Percentiles rank a stretch among this genome's conserved stretches.
phyloP scores from a whole-genome alignment of 2,888 invertebrate species.

The Plagiodera versicolora region DNA sequence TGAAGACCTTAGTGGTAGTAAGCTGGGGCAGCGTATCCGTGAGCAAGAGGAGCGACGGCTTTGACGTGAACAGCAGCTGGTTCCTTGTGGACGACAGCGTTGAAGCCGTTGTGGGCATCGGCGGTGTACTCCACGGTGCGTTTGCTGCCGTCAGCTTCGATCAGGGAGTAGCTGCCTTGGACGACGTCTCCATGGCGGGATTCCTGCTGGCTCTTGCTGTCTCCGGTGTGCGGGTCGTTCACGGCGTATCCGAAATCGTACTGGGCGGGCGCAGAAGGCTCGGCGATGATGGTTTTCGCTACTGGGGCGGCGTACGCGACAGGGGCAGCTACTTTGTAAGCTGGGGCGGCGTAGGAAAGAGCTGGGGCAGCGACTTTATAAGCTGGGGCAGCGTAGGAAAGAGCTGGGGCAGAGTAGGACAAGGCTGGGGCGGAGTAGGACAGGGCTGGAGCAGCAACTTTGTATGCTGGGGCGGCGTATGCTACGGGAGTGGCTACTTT shows the following conservation, averaged over 20 bases:
- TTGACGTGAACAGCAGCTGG: slow-evolving; percentile 31
- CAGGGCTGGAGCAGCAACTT: slow-evolving; percentile 37
- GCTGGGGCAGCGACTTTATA: slow-evolving; percentile 33
- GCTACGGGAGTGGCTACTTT: too few species aligned
- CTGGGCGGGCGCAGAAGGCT: slow-evolving; percentile 37
- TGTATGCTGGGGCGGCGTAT: slow-evolving; percentile 21
- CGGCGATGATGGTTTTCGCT: too few species aligned
- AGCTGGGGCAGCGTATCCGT: slow-evolving; percentile 28
- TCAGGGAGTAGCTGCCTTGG: slow-evolving; percentile 58
- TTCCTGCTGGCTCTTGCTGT: slow-evolving; percentile 64
- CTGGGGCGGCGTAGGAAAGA: slow-evolving; percentile 32
- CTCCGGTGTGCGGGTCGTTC: slow-evolving; percentile 52
- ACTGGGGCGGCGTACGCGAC: slow-evolving; percentile 43
- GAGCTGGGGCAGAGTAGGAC: slow-evolving; percentile 30
- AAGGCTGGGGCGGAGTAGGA: slow-evolving; percentile 43
- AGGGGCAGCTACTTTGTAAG: slow-evolving; percentile 38
- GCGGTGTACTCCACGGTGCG: slow-evolving; percentile 59
- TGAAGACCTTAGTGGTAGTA: slow-evolving; percentile 4
- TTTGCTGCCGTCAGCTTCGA: slow-evolving; percentile 58
- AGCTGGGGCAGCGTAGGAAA: slow-evolving; percentile 31
- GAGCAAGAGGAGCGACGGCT: slow-evolving; percentile 31
- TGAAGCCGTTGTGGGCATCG: slow-evolving; percentile 58
- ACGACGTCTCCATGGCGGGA: slow-evolving; percentile 59
- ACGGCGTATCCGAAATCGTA: slow-evolving; percentile 41
- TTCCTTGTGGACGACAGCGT: slow-evolving; percentile 58